Evolutionary conservation across 2,888 invertebrate genomes (phyloP), one percentile per base, ranked within the genome.

Genomic region (Metellina segmentata): DNA sequence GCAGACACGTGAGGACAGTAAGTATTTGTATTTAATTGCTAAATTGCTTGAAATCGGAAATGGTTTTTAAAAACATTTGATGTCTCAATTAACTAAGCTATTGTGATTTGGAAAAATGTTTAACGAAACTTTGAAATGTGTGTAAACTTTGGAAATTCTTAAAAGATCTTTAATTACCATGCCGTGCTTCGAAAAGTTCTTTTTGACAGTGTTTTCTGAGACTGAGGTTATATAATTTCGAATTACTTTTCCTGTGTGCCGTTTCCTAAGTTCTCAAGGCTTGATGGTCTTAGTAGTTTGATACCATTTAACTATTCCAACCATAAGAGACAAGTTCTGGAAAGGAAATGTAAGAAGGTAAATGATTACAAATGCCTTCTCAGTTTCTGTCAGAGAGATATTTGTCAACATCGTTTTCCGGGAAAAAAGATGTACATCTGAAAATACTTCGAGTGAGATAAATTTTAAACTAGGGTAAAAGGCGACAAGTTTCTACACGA

Each of bases 361-460:
- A 79, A 48, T 79, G 61, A 79, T 79, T 79, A 79, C 61, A 61
- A 53, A 79, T 20, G 79, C 61, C 34, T 19, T 53, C 34, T 61
- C 34, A 61, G 53, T 79, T 79, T 53, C 61, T 79, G 77, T 79
- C 79, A 61, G 16, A 61, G 20, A 77, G 52, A 51, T 51, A 77
- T 77, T 77, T 51, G 6, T 77, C 11, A 34, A 34, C 1, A 34
- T 34, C 34, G n/a, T 34, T 34, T 34, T 34, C 34, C 34, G 4
- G 34, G 34, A 34, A 2, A 34, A 34, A 34, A 34, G 34, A 34
- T 34, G 34, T 34, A 34, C 34, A 1, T 34, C 34, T 34, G 34
- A 34, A 34, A 34, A 4, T 34, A 34, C 34, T 34, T 34, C 34
- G 34, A 2, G 1, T 34, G 1, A 1, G 34, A 34, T 34, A 34